These are phyloP conservation scores for Leucosticte australis DNA, from an alignment of 2,113 vertebrate genomes.

Conservation along the genomic window DNA sequence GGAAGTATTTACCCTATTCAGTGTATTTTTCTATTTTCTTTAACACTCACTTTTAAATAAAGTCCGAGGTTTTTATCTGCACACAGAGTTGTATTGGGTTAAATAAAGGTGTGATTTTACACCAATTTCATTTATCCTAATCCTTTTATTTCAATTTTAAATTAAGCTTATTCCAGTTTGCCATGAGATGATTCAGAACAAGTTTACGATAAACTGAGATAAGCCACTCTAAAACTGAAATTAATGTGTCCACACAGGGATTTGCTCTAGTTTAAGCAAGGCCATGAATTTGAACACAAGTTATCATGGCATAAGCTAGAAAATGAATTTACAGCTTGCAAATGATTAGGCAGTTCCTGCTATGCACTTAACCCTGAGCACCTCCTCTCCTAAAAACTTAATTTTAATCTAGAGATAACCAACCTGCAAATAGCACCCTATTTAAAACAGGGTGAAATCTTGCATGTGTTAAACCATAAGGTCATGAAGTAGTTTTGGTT, in stretches of 20 bases:
- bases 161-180: not conserved
- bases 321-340: conserved; percentile 21
- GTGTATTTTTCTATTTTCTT: not conserved
- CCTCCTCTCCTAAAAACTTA: not conserved
- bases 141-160: conserved; percentile 53
- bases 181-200: conserved; percentile 35
- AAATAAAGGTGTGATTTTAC: conserved; percentile 54
- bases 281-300: not conserved
- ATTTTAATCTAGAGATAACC: not conserved
- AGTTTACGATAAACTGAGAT: conserved; percentile 52
- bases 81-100: not conserved
- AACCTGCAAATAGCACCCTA: not conserved
- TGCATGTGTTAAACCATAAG: fast-evolving
- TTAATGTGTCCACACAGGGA: not conserved
- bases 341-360: not conserved
- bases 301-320: not conserved
- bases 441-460: not conserved
- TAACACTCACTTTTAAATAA: not conserved
- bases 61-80: not conserved
- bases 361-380: not conserved
- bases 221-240: conserved; percentile 52
- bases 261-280: conserved; percentile 9
- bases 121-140: conserved; percentile 38
- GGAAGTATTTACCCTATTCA: not conserved
- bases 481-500: not conserved